These are phyloP conservation scores for Amphipoea lucens DNA, from an alignment of 2,888 invertebrate genomes.

Conservation along the genomic window DNA sequence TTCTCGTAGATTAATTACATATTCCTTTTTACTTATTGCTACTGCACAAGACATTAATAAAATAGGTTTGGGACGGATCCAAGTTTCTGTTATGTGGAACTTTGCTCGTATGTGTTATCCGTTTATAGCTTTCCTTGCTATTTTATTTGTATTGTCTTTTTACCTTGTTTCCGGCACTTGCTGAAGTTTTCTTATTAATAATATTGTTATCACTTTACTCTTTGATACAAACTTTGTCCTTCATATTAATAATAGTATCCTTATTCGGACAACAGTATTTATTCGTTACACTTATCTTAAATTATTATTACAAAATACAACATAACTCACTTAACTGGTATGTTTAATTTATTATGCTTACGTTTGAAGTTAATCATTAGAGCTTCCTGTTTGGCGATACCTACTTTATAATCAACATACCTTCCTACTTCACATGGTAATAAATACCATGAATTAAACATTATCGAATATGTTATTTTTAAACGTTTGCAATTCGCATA, in stretches of 20 bases:
- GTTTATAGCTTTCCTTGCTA: slow-evolving; percentile 56
- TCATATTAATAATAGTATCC: slow-evolving; percentile 16
- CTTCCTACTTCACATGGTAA: slow-evolving; percentile 39
- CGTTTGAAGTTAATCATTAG: slow-evolving; percentile 47
- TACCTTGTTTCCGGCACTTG: slow-evolving; percentile 39
- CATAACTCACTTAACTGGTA: slow-evolving; percentile 13
- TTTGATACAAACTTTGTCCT: slow-evolving; percentile 3
- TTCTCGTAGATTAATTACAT: slow-evolving; percentile 78
- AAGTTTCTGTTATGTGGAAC: slow-evolving; percentile 68
- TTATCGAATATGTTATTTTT: slow-evolving; percentile 40
- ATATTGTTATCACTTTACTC: slow-evolving; percentile 17
- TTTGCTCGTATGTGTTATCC: slow-evolving; percentile 58
- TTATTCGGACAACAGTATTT: slow-evolving; percentile 1
- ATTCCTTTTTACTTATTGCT: slow-evolving; percentile 77
- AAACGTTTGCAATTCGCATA: slow-evolving; percentile 30
- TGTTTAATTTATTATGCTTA: slow-evolving; percentile 24
- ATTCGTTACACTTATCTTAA: slow-evolving; percentile 22
- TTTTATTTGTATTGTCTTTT: slow-evolving; percentile 57
- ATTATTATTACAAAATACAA: slow-evolving; percentile 18
- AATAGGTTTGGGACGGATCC: slow-evolving; percentile 77
- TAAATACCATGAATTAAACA: slow-evolving; percentile 60
- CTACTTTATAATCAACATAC: slow-evolving; percentile 35
- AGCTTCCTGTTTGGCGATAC: slow-evolving; percentile 55
- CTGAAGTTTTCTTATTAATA: slow-evolving; percentile 23
- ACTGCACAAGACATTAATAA: slow-evolving; percentile 77